Evolutionary conservation across 2,797 vertebrate genomes (phyloP).

Genomic region (Myotis planiceps): DNA sequence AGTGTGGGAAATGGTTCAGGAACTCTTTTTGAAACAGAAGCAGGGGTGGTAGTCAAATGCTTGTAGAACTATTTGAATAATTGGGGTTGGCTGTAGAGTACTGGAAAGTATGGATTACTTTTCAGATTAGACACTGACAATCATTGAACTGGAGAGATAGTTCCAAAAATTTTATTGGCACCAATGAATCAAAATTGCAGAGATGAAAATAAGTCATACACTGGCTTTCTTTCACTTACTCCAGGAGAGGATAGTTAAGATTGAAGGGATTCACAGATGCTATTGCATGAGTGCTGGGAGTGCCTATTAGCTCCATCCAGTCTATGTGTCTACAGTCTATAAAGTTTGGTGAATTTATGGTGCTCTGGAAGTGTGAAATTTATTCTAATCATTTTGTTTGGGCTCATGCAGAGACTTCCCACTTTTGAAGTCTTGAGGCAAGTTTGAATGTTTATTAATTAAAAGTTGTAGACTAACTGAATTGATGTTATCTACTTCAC

Average conservation of each 20-base stretch:
- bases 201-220: neutral
- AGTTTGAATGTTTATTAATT: neutral
- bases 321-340: neutral
- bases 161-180: neutral
- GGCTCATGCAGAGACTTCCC: neutral
- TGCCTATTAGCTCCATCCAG: neutral
- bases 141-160: neutral
- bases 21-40: neutral
- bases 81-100: neutral
- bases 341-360: neutral
- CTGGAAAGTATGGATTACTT: neutral
- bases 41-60: neutral
- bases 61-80: neutral
- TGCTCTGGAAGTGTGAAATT: neutral
- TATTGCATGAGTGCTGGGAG: neutral
- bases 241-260: neutral
- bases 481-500: neutral
- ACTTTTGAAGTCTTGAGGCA: constrained; percentile 3
- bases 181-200: neutral
- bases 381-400: neutral
- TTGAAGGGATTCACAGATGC: neutral
- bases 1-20: neutral
- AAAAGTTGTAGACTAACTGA: neutral
- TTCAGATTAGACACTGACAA: neutral
- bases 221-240: neutral